Evolutionary conservation across 2,888 invertebrate species (phyloP), one percentile per base, ranked within the genome.

Genomic region (Pseudoips prasinana): DNA sequence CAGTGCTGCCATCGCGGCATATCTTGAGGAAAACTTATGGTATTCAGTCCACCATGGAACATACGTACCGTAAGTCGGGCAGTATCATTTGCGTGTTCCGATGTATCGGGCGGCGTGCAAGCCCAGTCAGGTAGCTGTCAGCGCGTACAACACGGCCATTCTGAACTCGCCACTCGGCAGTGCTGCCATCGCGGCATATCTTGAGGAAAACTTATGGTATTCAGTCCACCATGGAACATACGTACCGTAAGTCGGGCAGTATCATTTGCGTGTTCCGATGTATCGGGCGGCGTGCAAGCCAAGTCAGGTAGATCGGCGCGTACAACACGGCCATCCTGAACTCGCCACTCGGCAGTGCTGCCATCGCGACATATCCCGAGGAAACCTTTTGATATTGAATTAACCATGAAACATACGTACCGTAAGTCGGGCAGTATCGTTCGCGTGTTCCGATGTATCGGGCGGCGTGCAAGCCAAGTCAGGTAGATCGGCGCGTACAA

Each of bases 401-500:
- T 76, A 0, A 36, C 35, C n/a, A n/a, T n/a, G n/a, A n/a, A n/a
- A n/a, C n/a, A n/a, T n/a, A 59, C 72, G 61, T 8, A 83, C 83
- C 3, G 85, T 79, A 2, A 76, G 69, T 25, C 58, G 61, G 4
- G 55, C 45, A 22, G 64, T 56, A 37, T 74, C 77, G 3, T 54
- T 46, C 1, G 61, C 41, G 10, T 62, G 57, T 11, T 57, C 51
- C 10, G 22, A 8, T 6, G 55, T 84, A 84, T 91, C 43, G 82
- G 92, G 92, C 20, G 93, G 92, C 7, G 92, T 90, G 62, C 91
- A 90, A 23, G 92, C 92, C 49, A 92, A 88, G 35, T 90, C 89
- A 1, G 91, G 90, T 52, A 91, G 73, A 56, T 90, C 90, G 0
- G 89, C 70, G 27, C 90, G 89, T 48, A 78, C 79, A 32, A 87